Percentiles rank a stretch among this genome's conserved stretches.
Evolutionary conservation across 2,113 vertebrate species (phyloP).

Genomic region (Picathartes gymnocephalus): DNA sequence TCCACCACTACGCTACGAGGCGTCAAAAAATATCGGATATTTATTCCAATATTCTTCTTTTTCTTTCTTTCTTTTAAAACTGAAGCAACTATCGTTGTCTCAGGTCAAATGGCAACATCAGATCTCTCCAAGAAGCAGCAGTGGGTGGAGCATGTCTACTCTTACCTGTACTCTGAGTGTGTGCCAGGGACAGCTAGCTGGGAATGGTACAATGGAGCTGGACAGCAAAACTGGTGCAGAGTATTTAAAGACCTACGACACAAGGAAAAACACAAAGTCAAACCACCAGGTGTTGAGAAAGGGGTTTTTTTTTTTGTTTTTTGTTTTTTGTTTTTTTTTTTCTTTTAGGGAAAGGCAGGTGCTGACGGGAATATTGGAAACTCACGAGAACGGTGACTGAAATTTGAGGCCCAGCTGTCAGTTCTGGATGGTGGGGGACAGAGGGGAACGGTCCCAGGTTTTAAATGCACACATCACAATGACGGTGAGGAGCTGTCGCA

Average conservation of each 20-base stretch:
- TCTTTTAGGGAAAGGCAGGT: neutral
- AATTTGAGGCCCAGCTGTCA: conserved; percentile 11
- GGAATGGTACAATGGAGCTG: conserved; percentile 71
- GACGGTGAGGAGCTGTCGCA: neutral
- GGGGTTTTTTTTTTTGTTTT: neutral
- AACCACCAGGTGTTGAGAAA: conserved; percentile 48
- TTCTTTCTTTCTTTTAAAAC: neutral
- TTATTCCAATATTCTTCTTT: neutral
- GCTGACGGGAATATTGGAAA: neutral
- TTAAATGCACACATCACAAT: neutral
- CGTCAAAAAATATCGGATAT: neutral
- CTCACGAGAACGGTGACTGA: neutral
- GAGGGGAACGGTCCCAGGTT: neutral
- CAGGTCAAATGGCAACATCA: neutral
- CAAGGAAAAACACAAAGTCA: conserved; percentile 78
- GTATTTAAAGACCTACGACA: conserved; percentile 76
- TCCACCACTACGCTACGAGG: neutral
- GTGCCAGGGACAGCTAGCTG: conserved; percentile 76
- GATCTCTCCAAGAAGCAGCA: neutral
- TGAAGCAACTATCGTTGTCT: neutral
- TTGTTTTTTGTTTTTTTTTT: too few relatives aligned
- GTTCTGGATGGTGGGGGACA: neutral
- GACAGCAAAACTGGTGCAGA: conserved; percentile 76
- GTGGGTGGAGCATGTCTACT: conserved; percentile 62
- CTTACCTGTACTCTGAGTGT: conserved; percentile 80